Base-by-base conservation (phyloP, 2,797 vertebrate genomes). In the Triplophysa yarkandensis region DNA sequence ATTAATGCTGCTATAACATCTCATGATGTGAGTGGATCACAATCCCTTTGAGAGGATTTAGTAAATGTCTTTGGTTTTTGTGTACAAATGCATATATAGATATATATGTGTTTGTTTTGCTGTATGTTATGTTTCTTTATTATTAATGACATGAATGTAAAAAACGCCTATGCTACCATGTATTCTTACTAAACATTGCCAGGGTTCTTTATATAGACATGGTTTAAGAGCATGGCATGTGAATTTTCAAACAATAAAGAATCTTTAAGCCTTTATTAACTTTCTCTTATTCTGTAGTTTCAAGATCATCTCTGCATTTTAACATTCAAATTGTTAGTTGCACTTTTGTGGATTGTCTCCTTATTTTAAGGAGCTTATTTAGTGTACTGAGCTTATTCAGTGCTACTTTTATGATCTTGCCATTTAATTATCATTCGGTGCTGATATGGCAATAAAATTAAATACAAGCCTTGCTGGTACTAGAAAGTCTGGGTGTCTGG, bases 231-330 rank as follows among this genome's bases (percentile, higher is more conserved):
- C 68, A 44, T 62, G 68, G 17, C n/a, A 41, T 64, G 50, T 63
- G 75, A 79, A 36, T 81, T 76, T 78, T 69, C 52, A 25, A 61
- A 83, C 52, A 89, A 89, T 90, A 90, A 91, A 90, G 83, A 85
- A 21, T 79, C 70, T 23, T 36, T 70, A 72, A 62, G 8, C n/a
- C 13, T 77, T 61, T 27, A 0, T 9, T 7, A 0, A 9, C 52
- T 25, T 34, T 0, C 6, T 50, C 32, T 25, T 50, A 21, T 10
- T 23, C 10, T 52, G 43, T 36, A 62, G 10, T 9, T 41, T 41
- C 19, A 39, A 9, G 13, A 9, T 39, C n/a, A n/a, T n/a, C n/a
- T n/a, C n/a, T n/a, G n/a, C n/a, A n/a, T n/a, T n/a, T n/a, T n/a
- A n/a, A n/a, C n/a, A n/a, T n/a, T n/a, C n/a, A n/a, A n/a, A n/a